These are phyloP conservation scores for Agrypnia vestita DNA, from an alignment of 1,140 invertebrate species.

Conservation along the genomic window DNA sequence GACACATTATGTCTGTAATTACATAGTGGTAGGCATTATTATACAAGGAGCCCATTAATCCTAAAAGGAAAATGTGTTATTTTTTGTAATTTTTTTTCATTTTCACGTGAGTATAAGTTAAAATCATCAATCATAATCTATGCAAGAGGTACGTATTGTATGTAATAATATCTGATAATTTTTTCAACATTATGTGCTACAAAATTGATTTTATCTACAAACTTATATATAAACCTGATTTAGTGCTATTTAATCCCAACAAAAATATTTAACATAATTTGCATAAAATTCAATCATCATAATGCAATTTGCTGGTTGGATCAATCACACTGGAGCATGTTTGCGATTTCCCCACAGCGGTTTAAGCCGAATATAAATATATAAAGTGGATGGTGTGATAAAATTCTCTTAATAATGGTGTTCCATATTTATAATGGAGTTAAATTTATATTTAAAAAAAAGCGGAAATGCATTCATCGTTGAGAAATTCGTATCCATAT, in stretches of 20 bases:
- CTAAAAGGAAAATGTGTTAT: constrained; percentile 16
- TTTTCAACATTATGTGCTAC: constrained; percentile 51
- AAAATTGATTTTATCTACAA: constrained; percentile 55
- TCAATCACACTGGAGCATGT: constrained; percentile 3
- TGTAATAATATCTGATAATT: constrained; percentile 30
- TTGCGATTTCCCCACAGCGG: constrained; percentile 8
- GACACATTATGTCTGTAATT: constrained; percentile 24
- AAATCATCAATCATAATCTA: not conserved
- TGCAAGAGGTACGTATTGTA: not conserved
- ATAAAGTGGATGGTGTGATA: constrained; percentile 49
- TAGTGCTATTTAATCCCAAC: constrained; percentile 39
- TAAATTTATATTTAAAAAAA: constrained; percentile 68
- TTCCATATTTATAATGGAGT: constrained; percentile 73
- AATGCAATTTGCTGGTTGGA: constrained; percentile 29
- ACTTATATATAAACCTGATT: constrained; percentile 55
- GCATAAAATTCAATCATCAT: constrained; percentile 7
- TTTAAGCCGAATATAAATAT: constrained; percentile 16
- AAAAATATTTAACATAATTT: constrained; percentile 35
- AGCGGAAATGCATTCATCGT: constrained; percentile 36
- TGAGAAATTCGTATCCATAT: not conserved
- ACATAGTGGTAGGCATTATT: constrained; percentile 32
- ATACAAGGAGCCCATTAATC: constrained; percentile 4
- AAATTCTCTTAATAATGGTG: constrained; percentile 66
- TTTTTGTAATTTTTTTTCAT: not conserved
- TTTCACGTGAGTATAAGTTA: not conserved